Percentiles rank a stretch among this genome's conserved stretches.
phyloP scores from a whole-genome alignment of 2,888 invertebrate genomes.

The Steinernema scapterisci region DNA sequence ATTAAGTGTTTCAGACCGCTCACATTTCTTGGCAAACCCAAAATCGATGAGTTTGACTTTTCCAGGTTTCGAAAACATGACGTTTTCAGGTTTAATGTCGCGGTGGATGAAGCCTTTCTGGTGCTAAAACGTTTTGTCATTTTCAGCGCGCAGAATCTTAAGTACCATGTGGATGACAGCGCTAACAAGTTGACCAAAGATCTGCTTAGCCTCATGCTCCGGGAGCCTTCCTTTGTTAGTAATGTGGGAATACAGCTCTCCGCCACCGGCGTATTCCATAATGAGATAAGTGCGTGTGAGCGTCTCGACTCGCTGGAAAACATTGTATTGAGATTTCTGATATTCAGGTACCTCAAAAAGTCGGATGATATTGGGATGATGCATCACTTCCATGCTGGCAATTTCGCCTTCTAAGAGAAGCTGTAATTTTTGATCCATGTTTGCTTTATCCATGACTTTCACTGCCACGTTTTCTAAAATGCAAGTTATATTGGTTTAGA shows the following conservation, averaged over 20 bases:
- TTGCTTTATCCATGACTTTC: conserved; percentile 71
- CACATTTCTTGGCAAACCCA: conserved; percentile 76
- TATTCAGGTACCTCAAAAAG: conserved; percentile 51
- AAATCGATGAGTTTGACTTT: conserved; percentile 75
- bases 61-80: conserved; percentile 74
- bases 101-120: conserved; percentile 77
- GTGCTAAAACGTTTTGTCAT: conserved; percentile 76
- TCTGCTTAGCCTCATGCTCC: conserved; percentile 75
- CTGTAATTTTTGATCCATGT: conserved; percentile 71
- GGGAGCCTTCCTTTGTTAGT: conserved; percentile 75
- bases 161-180: conserved; percentile 78
- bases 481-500: too few species aligned
- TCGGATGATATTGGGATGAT: conserved; percentile 71
- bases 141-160: too few species aligned
- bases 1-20: conserved; percentile 69
- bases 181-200: conserved; percentile 77
- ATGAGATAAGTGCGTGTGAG: conserved; percentile 77
- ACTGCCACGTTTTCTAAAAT: conserved; percentile 71
- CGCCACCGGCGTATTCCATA: conserved; percentile 78
- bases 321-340: too few species aligned
- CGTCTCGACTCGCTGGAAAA: conserved; percentile 72
- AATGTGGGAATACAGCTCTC: conserved; percentile 78
- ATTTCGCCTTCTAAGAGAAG: conserved; percentile 70
- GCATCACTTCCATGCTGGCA: conserved; percentile 70
- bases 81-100: conserved; percentile 81